A percentile compares a stretch with the other conserved stretches of the same genome.
These are phyloP conservation scores for Thermophis baileyi DNA, from an alignment of 2,113 vertebrate genomes.

Conservation along the genomic window DNA sequence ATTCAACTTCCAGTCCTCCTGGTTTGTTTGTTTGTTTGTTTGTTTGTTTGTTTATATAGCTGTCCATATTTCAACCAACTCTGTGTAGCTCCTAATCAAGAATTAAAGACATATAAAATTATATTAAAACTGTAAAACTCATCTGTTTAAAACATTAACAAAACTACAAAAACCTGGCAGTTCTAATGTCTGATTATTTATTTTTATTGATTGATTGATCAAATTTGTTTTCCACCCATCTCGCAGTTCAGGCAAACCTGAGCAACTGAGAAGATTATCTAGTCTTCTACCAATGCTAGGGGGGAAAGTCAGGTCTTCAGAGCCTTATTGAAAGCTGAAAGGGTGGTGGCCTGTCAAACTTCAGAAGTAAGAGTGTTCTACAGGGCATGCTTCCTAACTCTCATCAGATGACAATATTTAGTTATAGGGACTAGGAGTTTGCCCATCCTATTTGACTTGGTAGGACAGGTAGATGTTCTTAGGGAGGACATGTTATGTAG, in stretches of 20 bases:
- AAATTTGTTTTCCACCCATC: neutral
- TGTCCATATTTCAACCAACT: too few species aligned
- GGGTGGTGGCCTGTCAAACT: neutral
- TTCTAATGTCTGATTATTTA: neutral
- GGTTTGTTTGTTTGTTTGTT: too few species aligned
- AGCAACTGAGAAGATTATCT: neutral
- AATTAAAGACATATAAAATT: neutral
- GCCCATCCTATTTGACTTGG: neutral
- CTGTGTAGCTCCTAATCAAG: too few species aligned
- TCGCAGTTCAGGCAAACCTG: neutral
- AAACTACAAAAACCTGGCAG: too few species aligned
- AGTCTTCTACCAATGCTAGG: neutral
- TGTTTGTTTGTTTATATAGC: too few species aligned
- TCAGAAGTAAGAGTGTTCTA: neutral
- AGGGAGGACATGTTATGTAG: neutral
- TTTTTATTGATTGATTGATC: neutral
- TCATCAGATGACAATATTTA: neutral
- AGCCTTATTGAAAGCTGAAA: neutral
- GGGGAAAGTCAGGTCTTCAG: neutral
- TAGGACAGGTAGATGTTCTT: neutral
- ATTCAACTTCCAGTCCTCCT: neutral
- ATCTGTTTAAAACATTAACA: neutral
- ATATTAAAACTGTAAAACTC: neutral
- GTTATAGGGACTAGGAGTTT: neutral
- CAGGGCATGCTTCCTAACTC: neutral